Base-by-base conservation (phyloP, 1,140 invertebrate species). In the Pseudomyrmex concolor region DNA sequence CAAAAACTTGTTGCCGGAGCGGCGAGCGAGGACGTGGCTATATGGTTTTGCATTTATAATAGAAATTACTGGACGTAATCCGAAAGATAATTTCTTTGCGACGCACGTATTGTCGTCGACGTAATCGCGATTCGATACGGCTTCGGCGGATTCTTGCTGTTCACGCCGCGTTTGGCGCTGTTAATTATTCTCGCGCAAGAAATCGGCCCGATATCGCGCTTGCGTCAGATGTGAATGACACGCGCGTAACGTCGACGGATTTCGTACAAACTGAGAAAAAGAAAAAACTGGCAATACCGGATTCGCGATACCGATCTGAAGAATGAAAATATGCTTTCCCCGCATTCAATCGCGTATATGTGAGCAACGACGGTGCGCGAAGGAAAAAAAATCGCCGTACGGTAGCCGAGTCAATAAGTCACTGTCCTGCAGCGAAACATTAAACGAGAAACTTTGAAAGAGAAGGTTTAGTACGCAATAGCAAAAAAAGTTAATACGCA, bases 261-360 rank as follows among this genome's bases (percentile, higher is more conserved):
- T 88, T 87, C 71, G 60, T 85, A 67, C 50, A 15, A 63, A 9
- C 45, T 22, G 54, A 48, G 48, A 82, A 74, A 43, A 59, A 22
- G 55, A 83, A 83, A 87, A 84, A 87, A 87, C 85, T 71, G 50
- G 85, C 83, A 76, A 57, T 60, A 84, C 82, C 67, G 48, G 85
- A 84, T 87, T 22, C 13, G n/a, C 57, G 25, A 74, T 73, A 67
- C 57, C 43, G 4, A 78, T 84, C 70, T 10, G n/a, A 25, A 9
- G 13, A 17, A 86, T 66, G 63, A 68, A 70, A 57, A 73, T 43
- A 50, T 51, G 55, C 78, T 84, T 80, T 50, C 55, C 15, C 8
- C 8, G 9, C 15, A 34, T 2, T 15, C 15, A 8, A 72, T 60
- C 45, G 57, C 34, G 66, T 54, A 83, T 34, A 7, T 34, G 34